Conservation (phyloP, 2,113 vertebrate genomes). For the Oryzias melastigma region DNA sequence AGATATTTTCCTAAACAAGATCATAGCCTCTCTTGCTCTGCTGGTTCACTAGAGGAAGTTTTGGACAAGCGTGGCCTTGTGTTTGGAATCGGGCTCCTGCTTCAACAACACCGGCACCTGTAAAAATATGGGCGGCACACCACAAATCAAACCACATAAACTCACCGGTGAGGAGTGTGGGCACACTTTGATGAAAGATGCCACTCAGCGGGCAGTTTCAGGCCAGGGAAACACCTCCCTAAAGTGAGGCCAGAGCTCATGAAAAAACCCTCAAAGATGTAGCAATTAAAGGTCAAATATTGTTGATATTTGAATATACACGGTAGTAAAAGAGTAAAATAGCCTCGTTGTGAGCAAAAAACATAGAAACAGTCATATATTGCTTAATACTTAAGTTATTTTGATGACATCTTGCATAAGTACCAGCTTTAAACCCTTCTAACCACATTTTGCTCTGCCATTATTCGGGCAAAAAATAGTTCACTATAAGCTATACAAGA, state of each 20-base stretch:
- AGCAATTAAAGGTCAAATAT: constrained; percentile 1
- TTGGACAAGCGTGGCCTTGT: constrained; percentile 67
- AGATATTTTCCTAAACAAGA: constrained; percentile 20
- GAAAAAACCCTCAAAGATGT: constrained; percentile 6
- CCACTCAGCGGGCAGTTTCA: constrained; percentile 55
- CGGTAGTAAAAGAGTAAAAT: constrained; percentile 1
- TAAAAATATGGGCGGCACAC: constrained; percentile 71
- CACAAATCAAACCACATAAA: constrained; percentile 77
- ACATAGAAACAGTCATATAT: constrained; percentile 5
- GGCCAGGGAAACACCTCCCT: constrained; percentile 53
- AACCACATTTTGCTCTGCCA: constrained; percentile 55
- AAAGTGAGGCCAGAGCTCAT: constrained; percentile 13
- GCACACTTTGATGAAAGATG: constrained; percentile 70
- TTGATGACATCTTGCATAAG: constrained; percentile 46
- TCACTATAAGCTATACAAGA: constrained; percentile 27
- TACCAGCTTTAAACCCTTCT: constrained; percentile 48
- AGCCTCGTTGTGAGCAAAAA: background rate
- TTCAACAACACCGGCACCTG: constrained; percentile 75
- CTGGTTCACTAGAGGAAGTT: constrained; percentile 45
- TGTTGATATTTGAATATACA: constrained; percentile 5
- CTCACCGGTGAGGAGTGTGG: constrained; percentile 52
- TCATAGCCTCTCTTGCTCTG: constrained; percentile 6
- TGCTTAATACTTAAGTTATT: constrained; percentile 13
- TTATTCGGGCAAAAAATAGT: constrained; percentile 30
- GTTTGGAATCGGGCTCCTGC: constrained; percentile 57